phyloP scores from a whole-genome alignment of 2,888 invertebrate species.

The Sinotaia quadrata region DNA sequence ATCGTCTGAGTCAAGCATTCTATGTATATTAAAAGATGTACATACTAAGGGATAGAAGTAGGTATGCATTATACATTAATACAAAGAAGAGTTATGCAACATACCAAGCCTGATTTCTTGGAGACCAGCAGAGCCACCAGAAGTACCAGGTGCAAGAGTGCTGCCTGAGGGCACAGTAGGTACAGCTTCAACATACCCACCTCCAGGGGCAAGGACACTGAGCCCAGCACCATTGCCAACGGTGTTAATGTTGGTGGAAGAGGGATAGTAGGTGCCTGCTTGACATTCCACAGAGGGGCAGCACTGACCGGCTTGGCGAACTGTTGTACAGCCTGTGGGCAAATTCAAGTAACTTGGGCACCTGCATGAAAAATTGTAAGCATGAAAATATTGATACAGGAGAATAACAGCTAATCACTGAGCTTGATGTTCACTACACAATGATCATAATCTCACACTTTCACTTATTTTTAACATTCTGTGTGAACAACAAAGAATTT shows the following conservation, averaged over 20 bases:
- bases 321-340: constrained; percentile 48
- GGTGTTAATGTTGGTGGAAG: constrained; percentile 47
- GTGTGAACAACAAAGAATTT: no score
- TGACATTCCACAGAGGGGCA: constrained; percentile 53
- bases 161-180: constrained; percentile 48
- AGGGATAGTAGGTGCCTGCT: constrained; percentile 43
- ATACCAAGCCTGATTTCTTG: constrained; percentile 48
- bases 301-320: constrained; percentile 54
- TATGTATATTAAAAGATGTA: no score
- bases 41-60: no score
- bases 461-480: no score
- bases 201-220: constrained; percentile 41
- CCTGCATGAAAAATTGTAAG: constrained; percentile 38
- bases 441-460: no score
- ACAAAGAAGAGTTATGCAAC: no score
- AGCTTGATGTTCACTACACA: no score
- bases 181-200: constrained; percentile 41
- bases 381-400: no score
- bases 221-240: constrained; percentile 55
- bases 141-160: constrained; percentile 45
- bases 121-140: constrained; percentile 43
- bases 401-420: no score
- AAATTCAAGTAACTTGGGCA: constrained; percentile 57
- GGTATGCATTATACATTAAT: no score
- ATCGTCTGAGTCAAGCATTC: no score